phyloP scores from a whole-genome alignment of 2,113 vertebrate genomes.

The Ochotona princeps region DNA sequence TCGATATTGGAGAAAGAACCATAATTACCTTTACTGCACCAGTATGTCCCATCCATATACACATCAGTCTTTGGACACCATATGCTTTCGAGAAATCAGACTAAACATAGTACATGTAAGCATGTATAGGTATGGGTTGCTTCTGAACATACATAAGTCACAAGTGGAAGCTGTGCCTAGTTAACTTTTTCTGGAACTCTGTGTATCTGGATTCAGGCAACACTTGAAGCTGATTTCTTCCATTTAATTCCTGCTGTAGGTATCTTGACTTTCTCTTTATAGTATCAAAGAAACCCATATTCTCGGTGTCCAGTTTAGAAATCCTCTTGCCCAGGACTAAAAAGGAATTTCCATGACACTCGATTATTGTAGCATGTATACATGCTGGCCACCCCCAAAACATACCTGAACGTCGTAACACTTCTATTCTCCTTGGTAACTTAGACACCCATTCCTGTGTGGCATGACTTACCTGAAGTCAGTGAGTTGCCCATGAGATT shows the following conservation, averaged over 20 bases:
- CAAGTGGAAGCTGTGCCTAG: background rate
- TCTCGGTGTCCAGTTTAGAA: background rate
- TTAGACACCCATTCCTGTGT: background rate
- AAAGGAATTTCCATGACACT: slow-evolving; percentile 4
- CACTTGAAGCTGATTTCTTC: background rate
- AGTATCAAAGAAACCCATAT: slow-evolving; percentile 10
- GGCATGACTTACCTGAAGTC: background rate
- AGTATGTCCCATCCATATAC: too few species aligned
- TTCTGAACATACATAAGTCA: background rate
- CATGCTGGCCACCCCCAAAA: background rate
- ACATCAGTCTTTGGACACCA: background rate
- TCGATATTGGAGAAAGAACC: background rate
- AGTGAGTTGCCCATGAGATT: background rate
- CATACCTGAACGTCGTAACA: background rate
- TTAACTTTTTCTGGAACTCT: background rate
- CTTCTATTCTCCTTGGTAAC: slow-evolving; percentile 49
- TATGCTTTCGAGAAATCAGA: background rate
- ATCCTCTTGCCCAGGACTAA: slow-evolving; percentile 45
- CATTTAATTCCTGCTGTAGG: background rate
- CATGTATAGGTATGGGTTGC: too few species aligned
- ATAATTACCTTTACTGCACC: background rate
- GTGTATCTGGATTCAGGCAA: background rate
- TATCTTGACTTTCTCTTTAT: background rate
- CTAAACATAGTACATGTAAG: background rate
- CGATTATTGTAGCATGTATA: slow-evolving; percentile 3